Evolutionary conservation across 2,113 vertebrate species (phyloP).

Genomic region (Cardinalis cardinalis): DNA sequence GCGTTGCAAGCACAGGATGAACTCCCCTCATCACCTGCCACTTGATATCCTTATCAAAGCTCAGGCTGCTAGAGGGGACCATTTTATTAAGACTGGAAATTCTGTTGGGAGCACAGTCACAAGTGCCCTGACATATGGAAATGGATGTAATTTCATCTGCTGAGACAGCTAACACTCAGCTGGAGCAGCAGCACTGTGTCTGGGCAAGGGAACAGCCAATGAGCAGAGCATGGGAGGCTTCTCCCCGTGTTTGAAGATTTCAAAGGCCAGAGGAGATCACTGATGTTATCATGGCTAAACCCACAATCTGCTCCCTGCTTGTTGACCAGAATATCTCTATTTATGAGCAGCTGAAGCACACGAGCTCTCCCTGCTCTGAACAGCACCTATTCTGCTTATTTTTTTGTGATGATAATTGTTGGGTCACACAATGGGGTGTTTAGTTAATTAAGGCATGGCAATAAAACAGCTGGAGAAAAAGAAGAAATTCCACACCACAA

Average conservation of each 20-base stretch:
- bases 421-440: not conserved
- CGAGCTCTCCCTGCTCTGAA: not conserved
- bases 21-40: constrained; percentile 46
- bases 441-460: not conserved
- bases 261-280: not conserved
- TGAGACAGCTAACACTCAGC: constrained; percentile 44
- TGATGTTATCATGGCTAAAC: not conserved
- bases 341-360: not conserved
- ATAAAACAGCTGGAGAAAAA: not conserved
- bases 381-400: not conserved
- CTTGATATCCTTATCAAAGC: constrained; percentile 42
- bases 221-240: not conserved
- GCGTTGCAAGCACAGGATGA: constrained; percentile 47
- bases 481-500: not conserved
- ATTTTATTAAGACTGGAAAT: constrained; percentile 26
- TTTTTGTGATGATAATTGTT: not conserved
- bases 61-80: constrained; percentile 25
- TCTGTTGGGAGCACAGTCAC: constrained; percentile 40
- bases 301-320: not conserved
- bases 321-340: not conserved
- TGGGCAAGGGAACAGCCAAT: not conserved
- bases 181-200: constrained; percentile 5
- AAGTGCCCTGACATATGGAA: constrained; percentile 49
- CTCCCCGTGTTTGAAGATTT: not conserved
- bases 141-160: constrained; percentile 33